A percentile compares a stretch with the other conserved stretches of the same genome.
phyloP scores from a whole-genome alignment of 2,113 vertebrate genomes.

The Vombatus ursinus region DNA sequence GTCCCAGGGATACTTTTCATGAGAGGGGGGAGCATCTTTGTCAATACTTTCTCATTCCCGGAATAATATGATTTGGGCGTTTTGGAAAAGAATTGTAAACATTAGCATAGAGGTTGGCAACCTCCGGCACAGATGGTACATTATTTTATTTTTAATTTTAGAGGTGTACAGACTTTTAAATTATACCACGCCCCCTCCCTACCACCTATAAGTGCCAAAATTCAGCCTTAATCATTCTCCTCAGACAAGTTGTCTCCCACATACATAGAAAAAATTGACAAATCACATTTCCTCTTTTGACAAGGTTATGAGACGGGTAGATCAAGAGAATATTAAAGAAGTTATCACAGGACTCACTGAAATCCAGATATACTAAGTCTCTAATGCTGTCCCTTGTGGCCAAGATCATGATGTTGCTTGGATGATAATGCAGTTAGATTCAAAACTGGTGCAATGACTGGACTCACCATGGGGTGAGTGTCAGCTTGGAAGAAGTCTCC shows the following conservation, averaged over 20 bases:
- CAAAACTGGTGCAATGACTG: background rate
- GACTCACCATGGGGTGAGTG: background rate
- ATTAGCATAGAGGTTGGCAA: background rate
- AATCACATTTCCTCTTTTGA: background rate
- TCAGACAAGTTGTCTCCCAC: background rate
- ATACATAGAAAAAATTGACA: background rate
- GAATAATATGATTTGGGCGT: background rate
- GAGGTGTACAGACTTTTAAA: background rate
- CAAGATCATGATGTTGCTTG: background rate
- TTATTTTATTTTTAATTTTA: background rate
- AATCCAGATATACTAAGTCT: background rate
- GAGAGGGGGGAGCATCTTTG: background rate
- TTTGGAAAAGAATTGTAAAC: background rate
- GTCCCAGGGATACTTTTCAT: slow-evolving; percentile 65
- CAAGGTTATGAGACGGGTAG: background rate
- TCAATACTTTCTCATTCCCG: background rate
- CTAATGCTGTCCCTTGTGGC: background rate
- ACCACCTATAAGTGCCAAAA: background rate
- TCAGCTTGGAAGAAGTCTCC: background rate
- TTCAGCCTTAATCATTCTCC: background rate
- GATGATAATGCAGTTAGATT: background rate
- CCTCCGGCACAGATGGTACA: background rate
- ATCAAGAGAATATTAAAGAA: background rate
- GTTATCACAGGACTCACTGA: background rate
- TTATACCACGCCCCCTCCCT: background rate